Conservation (phyloP, 92 coral and sea anemone genomes). For the Scolanthus callimorphus region DNA sequence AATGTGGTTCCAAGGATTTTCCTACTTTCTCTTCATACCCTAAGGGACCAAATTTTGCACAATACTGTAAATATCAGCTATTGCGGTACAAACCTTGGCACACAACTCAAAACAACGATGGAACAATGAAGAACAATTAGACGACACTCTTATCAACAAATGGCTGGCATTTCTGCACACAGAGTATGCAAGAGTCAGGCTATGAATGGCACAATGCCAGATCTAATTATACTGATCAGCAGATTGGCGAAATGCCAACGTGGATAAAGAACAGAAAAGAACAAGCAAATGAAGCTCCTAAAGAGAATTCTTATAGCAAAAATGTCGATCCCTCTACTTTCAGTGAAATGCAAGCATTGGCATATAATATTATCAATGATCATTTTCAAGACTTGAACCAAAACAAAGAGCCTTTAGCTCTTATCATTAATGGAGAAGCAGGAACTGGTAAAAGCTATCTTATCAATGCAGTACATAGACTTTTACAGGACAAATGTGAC, state of each 20-base stretch:
- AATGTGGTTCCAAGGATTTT: slow-evolving; percentile 46
- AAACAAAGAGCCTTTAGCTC: slow-evolving; percentile 31
- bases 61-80: slow-evolving; percentile 57
- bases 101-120: slow-evolving; percentile 39
- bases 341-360: slow-evolving; percentile 43
- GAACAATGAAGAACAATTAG: no score
- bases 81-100: slow-evolving; percentile 47
- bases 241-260: slow-evolving; percentile 47
- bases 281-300: not conserved
- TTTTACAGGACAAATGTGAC: no score
- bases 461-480: slow-evolving; percentile 24
- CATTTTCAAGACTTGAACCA: slow-evolving; percentile 24
- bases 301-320: no score
- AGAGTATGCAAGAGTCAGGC: slow-evolving; percentile 12
- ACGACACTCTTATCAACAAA: no score
- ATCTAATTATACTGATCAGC: slow-evolving; percentile 32
- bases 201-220: slow-evolving; percentile 43
- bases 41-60: slow-evolving; percentile 45
- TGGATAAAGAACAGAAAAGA: slow-evolving; percentile 40
- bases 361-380: slow-evolving; percentile 30
- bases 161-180: slow-evolving; percentile 28
- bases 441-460: slow-evolving; percentile 34
- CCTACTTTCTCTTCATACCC: slow-evolving; percentile 54
- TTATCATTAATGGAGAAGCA: slow-evolving; percentile 23
- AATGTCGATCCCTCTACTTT: slow-evolving; percentile 22